A percentile compares a stretch with the other conserved stretches of the same genome.
These are phyloP conservation scores for Leucophora obtusa DNA, from an alignment of 2,888 invertebrate species.

Conservation along the genomic window DNA sequence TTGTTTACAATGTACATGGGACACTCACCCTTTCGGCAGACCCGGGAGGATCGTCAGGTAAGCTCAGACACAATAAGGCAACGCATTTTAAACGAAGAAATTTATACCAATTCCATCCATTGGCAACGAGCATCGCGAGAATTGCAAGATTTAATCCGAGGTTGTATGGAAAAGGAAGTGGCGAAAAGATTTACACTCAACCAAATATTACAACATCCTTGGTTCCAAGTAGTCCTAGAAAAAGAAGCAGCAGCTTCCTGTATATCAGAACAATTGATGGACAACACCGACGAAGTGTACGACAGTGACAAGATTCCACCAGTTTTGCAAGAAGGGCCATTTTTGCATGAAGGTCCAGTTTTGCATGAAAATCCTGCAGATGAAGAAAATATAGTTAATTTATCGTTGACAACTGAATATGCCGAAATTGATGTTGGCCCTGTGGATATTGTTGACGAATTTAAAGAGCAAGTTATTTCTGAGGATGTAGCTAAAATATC, in stretches of 20 bases:
- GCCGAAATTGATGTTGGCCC: background rate
- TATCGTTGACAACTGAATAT: background rate
- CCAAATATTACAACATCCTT: slow-evolving; percentile 79
- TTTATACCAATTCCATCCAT: slow-evolving; percentile 70
- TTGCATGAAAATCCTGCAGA: background rate
- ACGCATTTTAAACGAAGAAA: slow-evolving; percentile 72
- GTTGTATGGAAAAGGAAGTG: slow-evolving; percentile 71
- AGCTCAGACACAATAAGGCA: slow-evolving; percentile 67
- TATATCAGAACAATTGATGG: background rate
- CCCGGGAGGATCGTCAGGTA: slow-evolving; percentile 66
- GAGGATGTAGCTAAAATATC: background rate
- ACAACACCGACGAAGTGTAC: background rate
- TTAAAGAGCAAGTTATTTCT: background rate
- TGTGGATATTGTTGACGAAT: background rate
- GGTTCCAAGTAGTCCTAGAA: slow-evolving; percentile 62
- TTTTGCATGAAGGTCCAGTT: background rate
- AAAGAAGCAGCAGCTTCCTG: background rate
- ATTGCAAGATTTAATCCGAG: slow-evolving; percentile 69
- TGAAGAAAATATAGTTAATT: background rate
- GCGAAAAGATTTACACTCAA: slow-evolving; percentile 69
- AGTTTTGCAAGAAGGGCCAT: background rate
- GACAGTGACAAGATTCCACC: background rate
- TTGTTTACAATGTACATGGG: slow-evolving; percentile 87
- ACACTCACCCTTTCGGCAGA: slow-evolving; percentile 86
- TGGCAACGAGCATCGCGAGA: slow-evolving; percentile 71